A percentile compares a stretch with the other conserved stretches of the same genome.
phyloP scores from a whole-genome alignment of 2,797 vertebrate genomes.

The Heliangelus exortis region DNA sequence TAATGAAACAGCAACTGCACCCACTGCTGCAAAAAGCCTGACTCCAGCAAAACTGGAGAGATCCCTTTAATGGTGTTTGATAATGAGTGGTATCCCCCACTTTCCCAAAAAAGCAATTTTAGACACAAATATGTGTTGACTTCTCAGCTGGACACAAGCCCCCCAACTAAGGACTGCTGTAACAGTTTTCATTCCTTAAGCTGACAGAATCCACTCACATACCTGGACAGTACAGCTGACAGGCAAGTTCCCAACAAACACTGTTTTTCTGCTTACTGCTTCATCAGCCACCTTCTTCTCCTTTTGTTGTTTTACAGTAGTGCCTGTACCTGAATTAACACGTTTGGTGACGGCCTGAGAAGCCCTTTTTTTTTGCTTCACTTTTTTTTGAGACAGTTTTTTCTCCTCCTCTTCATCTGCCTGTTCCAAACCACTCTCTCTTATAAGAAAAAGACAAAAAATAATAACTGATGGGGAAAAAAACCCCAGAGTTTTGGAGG shows the following conservation, averaged over 20 bases:
- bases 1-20: neutral
- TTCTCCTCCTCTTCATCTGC: conserved; percentile 83
- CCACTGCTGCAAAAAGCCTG: neutral
- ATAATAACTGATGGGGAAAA: neutral
- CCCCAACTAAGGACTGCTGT: neutral
- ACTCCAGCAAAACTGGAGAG: neutral
- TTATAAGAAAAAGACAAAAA: conserved; percentile 58
- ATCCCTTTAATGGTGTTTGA: neutral
- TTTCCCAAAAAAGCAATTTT: neutral
- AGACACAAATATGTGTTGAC: neutral
- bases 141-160: neutral
- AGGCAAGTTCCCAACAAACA: conserved; percentile 95
- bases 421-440: conserved; percentile 82
- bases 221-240: conserved; percentile 86
- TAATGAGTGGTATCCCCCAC: fast-evolving
- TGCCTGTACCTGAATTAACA: neutral
- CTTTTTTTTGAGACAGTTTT: conserved; percentile 41
- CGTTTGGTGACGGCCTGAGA: neutral
- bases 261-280: conserved; percentile 82
- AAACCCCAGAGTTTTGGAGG: neutral
- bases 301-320: conserved; percentile 55
- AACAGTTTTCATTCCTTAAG: neutral
- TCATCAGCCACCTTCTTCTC: conserved; percentile 73
- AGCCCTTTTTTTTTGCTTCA: conserved; percentile 55
- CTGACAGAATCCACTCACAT: neutral